phyloP scores from a whole-genome alignment of 2,797 vertebrate species.

The Oreonectes daqikongensis region DNA sequence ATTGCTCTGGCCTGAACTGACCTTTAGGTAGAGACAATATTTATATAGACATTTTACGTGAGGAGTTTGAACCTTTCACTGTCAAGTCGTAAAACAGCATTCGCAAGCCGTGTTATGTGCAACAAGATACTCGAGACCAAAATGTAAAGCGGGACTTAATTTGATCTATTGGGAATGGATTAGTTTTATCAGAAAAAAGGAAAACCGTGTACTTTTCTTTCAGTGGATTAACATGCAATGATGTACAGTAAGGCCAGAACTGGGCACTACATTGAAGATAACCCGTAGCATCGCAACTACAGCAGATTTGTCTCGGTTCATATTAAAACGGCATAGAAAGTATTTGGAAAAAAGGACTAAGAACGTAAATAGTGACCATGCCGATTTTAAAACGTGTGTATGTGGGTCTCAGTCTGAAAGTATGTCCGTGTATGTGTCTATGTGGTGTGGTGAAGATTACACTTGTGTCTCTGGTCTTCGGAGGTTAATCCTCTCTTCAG shows the following conservation, averaged over 20 bases:
- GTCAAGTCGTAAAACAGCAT: neutral
- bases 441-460: constrained; percentile 22
- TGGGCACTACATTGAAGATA: too few species aligned
- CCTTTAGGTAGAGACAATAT: constrained; percentile 8
- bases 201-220: neutral
- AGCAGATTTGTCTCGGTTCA: neutral
- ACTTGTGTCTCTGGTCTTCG: constrained; percentile 53
- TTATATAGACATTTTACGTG: constrained; percentile 25
- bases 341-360: too few species aligned
- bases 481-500: constrained; percentile 70
- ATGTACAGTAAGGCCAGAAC: neutral
- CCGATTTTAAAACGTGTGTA: too few species aligned
- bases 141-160: neutral
- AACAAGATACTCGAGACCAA: neutral
- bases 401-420: constrained; percentile 2
- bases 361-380: neutral
- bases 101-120: neutral
- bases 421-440: constrained; percentile 14
- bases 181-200: neutral
- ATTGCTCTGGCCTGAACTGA: constrained; percentile 39
- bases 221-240: neutral
- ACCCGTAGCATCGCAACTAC: too few species aligned
- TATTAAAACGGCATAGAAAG: neutral
- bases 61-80: constrained; percentile 11
- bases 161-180: neutral